Conservation (phyloP, 2,888 invertebrate species). For the Nephrotoma appendiculata region DNA sequence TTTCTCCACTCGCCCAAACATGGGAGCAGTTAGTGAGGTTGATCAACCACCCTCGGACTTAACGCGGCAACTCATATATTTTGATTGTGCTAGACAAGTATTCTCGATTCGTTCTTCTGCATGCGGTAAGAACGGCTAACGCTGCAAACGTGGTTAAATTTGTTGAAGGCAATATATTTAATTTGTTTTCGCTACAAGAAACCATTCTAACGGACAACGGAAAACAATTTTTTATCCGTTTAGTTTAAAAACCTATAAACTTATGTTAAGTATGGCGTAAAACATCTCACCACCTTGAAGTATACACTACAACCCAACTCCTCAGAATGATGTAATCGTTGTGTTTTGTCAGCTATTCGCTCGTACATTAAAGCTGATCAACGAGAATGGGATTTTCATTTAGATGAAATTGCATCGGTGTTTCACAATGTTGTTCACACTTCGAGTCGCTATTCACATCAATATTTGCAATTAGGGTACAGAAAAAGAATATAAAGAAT, state of each 20-base stretch:
- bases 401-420: too few relatives aligned
- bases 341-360: background rate
- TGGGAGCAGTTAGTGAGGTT: too few relatives aligned
- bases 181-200: too few relatives aligned
- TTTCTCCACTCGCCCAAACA: too few relatives aligned
- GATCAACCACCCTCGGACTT: too few relatives aligned
- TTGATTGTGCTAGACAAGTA: too few relatives aligned
- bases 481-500: background rate
- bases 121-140: too few relatives aligned
- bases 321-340: background rate
- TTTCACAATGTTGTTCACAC: too few relatives aligned
- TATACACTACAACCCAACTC: background rate
- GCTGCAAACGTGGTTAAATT: too few relatives aligned
- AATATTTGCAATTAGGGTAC: background rate
- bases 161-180: background rate
- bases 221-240: background rate
- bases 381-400: background rate
- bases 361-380: background rate
- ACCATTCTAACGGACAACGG: background rate
- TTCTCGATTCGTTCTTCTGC: too few relatives aligned
- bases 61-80: background rate
- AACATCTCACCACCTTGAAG: background rate
- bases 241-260: background rate
- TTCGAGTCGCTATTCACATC: too few relatives aligned
- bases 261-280: too few relatives aligned